A percentile compares a stretch with the other conserved stretches of the same genome.
Conservation (phyloP, 2,113 vertebrate genomes). For the Indicator indicator region DNA sequence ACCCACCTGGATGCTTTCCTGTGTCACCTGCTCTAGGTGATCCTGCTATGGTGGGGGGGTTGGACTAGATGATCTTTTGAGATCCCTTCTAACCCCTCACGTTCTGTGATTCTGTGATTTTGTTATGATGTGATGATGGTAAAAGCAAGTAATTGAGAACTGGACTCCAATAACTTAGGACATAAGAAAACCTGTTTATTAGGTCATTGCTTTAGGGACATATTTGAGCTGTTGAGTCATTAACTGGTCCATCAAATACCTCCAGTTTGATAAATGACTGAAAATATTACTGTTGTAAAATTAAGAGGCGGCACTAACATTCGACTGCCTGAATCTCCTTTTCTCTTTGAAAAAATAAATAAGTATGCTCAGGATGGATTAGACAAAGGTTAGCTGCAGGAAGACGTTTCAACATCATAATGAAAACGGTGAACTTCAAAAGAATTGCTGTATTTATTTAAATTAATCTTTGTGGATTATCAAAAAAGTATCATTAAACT, state of each 20-base stretch:
- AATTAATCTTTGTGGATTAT: slow-evolving; percentile 5
- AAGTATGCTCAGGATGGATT: background rate
- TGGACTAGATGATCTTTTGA: too few relatives aligned
- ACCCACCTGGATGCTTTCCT: too few relatives aligned
- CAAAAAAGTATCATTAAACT: background rate
- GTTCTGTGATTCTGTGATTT: too few relatives aligned
- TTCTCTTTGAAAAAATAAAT: slow-evolving; percentile 46
- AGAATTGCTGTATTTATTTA: background rate
- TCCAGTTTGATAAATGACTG: slow-evolving; percentile 42
- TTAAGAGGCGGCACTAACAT: slow-evolving; percentile 15
- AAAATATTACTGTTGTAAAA: background rate
- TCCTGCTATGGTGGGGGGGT: too few relatives aligned
- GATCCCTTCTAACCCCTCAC: too few relatives aligned
- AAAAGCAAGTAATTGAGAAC: slow-evolving; percentile 6
- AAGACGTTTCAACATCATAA: slow-evolving; percentile 9
- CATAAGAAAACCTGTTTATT: slow-evolving; percentile 38
- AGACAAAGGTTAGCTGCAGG: slow-evolving; percentile 48
- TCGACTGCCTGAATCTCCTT: slow-evolving; percentile 32
- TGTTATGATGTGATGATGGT: background rate
- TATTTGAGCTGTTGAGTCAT: slow-evolving; percentile 42
- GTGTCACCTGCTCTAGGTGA: too few relatives aligned
- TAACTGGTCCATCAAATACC: background rate
- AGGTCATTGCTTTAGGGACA: slow-evolving; percentile 54
- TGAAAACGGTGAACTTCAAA: slow-evolving; percentile 50
- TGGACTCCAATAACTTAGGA: background rate